A percentile compares a stretch with the other conserved stretches of the same genome.
Conservation (phyloP, 23 tunicate genomes). For the Clavelina lepadiformis region DNA sequence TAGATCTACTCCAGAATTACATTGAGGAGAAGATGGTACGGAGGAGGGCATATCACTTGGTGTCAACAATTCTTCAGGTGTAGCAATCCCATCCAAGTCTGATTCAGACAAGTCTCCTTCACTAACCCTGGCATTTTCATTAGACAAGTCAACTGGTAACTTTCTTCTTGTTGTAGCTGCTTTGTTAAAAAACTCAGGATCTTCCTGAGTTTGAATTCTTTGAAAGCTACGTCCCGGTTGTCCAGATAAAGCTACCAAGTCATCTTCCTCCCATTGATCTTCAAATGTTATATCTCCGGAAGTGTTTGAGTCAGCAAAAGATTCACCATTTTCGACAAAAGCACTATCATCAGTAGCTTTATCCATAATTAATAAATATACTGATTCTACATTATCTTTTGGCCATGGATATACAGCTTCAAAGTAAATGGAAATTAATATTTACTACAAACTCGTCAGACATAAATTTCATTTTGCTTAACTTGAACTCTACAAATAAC, state of each 20-base stretch:
- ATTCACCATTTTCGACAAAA: too few relatives aligned
- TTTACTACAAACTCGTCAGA: too few relatives aligned
- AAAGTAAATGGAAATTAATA: too few relatives aligned
- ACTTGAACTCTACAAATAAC: too few relatives aligned
- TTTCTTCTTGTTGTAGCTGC: constrained; percentile 15
- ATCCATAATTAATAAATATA: too few relatives aligned
- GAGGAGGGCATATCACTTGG: constrained; percentile 51
- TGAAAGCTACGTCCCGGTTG: constrained; percentile 50
- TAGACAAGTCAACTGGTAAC: constrained; percentile 4
- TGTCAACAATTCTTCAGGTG: constrained; percentile 59
- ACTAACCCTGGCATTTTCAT: constrained; percentile 6
- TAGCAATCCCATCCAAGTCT: constrained; percentile 48
- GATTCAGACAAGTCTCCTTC: constrained; percentile 17
- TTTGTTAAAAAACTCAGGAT: not conserved
- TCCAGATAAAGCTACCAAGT: constrained; percentile 44
- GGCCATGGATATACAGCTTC: too few relatives aligned
- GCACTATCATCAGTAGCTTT: too few relatives aligned
- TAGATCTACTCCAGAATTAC: constrained; percentile 47
- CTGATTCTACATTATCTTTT: too few relatives aligned
- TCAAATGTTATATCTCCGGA: constrained; percentile 21
- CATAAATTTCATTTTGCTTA: too few relatives aligned
- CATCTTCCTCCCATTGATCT: constrained; percentile 52
- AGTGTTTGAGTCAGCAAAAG: too few relatives aligned
- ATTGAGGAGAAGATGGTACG: constrained; percentile 28
- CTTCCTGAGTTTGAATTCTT: constrained; percentile 32